Base-by-base conservation (phyloP, 2,888 invertebrate species). In the Leptogaster cylindrica region DNA sequence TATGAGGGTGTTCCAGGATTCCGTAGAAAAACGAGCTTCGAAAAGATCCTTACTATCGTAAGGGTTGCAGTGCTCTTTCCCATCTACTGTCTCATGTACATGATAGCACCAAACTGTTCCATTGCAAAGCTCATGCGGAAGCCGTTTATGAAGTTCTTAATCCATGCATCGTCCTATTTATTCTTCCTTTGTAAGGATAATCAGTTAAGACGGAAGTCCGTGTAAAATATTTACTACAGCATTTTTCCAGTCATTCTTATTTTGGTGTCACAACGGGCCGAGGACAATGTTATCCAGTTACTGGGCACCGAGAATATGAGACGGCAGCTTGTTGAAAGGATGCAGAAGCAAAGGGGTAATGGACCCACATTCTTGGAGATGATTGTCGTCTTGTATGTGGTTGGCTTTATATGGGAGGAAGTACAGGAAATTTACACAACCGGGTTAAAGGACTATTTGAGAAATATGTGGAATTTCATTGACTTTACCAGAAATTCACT, bases 401-500 rank as follows among this genome's bases (percentile, higher is more conserved):
- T 92, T 58, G 96, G 91, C 25, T 93, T 95, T 77, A 90, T 97
- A 73, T 93, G 91, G 89, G 91, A 95, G 77, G 97, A 97, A 82
- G 89, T 93, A 2, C 91, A 92, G 78, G 94, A 96, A 79, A 89
- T 96, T 70, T 95, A 90, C 84, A 86, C 88, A 18, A 89, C 92
- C 76, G 97, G 97, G n/a, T 86, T 95, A 52, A 85, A 87, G 36
- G 89, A 89, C 0, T 97, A 97, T 77, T 84, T 95, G 25, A 86
- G 92, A 27, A 94, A 97, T 78, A 88, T 97, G 86, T 97, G 97
- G 97, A 97, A 97, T 81, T 93, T 96, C 76, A 92, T 97, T 63
- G 97, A 97, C 82, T 96, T 96, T 77, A 90, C 91, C 3, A 87
- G 95, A 44, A 97, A 97, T 81, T 88, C 88, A 0, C 83, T 97